A percentile compares a stretch with the other conserved stretches of the same genome.
Conservation (phyloP, 2,888 invertebrate genomes). For the Drosophila putrida region DNA sequence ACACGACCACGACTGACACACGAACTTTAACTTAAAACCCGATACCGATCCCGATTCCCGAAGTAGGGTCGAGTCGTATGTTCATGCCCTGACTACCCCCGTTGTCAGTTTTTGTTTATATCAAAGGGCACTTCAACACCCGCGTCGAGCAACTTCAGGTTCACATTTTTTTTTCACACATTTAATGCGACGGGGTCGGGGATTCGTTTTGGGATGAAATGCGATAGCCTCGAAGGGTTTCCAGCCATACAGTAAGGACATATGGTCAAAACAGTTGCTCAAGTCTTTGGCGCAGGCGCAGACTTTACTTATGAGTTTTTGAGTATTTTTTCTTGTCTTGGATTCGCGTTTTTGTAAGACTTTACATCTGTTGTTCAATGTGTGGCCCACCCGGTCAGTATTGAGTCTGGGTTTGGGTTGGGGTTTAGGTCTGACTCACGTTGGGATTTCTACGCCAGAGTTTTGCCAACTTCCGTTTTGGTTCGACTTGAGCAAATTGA, state of each 20-base stretch:
- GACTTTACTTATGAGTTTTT: conserved; percentile 8
- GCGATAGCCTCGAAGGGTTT: conserved; percentile 82
- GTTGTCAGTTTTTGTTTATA: conserved; percentile 78
- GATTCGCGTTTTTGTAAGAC: conserved; percentile 58
- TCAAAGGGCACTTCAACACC: conserved; percentile 71
- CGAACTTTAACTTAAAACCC: not conserved
- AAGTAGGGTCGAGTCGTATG: conserved; percentile 19
- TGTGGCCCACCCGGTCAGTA: conserved; percentile 66
- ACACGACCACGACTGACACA: conserved; percentile 59
- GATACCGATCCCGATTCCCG: conserved; percentile 11
- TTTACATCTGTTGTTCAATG: conserved; percentile 68
- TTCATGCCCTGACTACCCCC: conserved; percentile 68
- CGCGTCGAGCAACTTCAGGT: conserved; percentile 34
- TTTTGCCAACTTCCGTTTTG: conserved; percentile 75
- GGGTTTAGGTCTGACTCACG: conserved; percentile 37
- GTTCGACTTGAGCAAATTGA: conserved; percentile 74
- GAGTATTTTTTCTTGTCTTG: conserved; percentile 12
- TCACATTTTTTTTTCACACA: conserved; percentile 55
- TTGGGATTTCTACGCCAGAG: conserved; percentile 55
- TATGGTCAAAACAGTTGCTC: conserved; percentile 72
- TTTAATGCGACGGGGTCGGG: conserved; percentile 28
- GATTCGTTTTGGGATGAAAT: conserved; percentile 66
- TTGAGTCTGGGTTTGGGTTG: conserved; percentile 16
- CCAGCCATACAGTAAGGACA: conserved; percentile 46
- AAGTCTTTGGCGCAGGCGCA: conserved; percentile 62